A percentile compares a stretch with the other conserved stretches of the same genome.
phyloP scores from a whole-genome alignment of 2,797 vertebrate species.

The Lagorchestes hirsutus region DNA sequence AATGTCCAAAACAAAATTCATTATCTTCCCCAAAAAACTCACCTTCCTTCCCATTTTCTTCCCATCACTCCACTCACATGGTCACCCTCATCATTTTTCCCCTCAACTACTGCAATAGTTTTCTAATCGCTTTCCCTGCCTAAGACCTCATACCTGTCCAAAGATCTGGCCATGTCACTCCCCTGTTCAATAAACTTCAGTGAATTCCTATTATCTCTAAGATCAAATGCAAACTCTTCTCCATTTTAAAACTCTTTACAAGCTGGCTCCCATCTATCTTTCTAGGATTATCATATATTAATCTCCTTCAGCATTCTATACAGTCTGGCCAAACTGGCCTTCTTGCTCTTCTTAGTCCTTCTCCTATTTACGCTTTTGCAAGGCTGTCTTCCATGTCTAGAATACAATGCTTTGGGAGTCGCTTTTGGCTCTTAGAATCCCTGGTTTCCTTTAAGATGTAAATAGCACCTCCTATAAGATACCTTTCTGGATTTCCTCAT shows the following conservation, averaged over 20 bases:
- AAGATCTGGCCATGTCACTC: background rate
- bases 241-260: background rate
- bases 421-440: background rate
- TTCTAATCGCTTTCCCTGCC: background rate
- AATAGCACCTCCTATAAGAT: background rate
- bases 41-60: background rate
- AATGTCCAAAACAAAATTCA: background rate
- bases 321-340: background rate
- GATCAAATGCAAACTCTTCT: background rate
- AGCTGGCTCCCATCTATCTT: background rate
- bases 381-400: background rate
- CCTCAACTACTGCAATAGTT: background rate
- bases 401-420: background rate
- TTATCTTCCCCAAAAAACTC: background rate
- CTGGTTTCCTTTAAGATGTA: background rate
- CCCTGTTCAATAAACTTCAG: background rate
- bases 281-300: background rate
- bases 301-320: background rate
- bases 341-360: background rate
- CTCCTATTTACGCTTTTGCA: background rate
- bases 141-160: background rate
- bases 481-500: background rate
- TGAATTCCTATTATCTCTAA: background rate
- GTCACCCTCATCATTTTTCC: too few relatives aligned
- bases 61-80: background rate